Conservation (phyloP, 2,113 vertebrate genomes). For the Thamnaconus septentrionalis region DNA sequence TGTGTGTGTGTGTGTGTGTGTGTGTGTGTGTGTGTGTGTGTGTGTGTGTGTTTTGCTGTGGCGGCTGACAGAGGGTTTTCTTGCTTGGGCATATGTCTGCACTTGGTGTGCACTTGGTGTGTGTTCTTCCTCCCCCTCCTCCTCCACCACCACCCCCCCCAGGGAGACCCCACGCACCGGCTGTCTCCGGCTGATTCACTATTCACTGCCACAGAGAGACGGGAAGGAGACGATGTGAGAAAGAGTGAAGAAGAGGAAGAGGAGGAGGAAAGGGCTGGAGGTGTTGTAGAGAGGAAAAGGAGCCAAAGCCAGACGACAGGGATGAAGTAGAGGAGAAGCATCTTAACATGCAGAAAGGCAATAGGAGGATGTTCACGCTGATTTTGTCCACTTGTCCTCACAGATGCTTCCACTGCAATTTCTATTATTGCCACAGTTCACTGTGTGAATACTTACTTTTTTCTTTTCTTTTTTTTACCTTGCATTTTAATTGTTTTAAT, state of each 20-base stretch:
- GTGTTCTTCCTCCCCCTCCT: slow-evolving; percentile 10
- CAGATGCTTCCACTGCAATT: no score
- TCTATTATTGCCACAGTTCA: no score
- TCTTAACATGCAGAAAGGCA: no score
- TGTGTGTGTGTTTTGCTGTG: not conserved
- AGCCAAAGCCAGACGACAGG: no score
- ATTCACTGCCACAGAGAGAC: slow-evolving; percentile 39
- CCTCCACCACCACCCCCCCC: slow-evolving; percentile 6
- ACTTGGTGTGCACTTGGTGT: slow-evolving; percentile 10
- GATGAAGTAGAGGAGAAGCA: no score
- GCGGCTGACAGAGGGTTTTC: slow-evolving; percentile 16
- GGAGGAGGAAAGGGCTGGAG: not conserved
- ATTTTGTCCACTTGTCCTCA: no score
- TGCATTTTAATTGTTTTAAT: no score
- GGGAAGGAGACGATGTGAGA: not conserved
- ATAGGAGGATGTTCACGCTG: no score
- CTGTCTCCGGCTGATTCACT: slow-evolving; percentile 55
- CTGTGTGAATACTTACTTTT: no score
- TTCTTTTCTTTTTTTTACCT: no score
- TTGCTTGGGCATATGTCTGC: slow-evolving; percentile 39
- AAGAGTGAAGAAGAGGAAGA: not conserved
- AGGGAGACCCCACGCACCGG: slow-evolving; percentile 58
- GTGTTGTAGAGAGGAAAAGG: no score
- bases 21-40: not conserved
- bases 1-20: not conserved